Base-by-base conservation (phyloP, 2,113 vertebrate genomes). In the Pollimyrus isidori region DNA sequence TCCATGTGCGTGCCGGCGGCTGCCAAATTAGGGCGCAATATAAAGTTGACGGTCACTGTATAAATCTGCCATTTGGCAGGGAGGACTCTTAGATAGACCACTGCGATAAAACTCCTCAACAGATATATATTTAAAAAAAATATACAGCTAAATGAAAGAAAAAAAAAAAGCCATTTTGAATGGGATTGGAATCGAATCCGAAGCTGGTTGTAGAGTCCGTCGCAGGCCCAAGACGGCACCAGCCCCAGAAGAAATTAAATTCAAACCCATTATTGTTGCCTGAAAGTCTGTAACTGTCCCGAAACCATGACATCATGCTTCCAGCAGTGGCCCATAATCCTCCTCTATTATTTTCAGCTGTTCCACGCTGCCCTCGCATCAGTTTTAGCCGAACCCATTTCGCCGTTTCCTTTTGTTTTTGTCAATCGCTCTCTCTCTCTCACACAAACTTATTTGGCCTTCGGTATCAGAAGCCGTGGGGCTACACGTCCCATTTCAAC, bases 241-340 rank as follows among this genome's bases (percentile, higher is more conserved):
- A 35, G 73, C 45, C 69, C 88, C 80, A 52, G 23, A 89, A 48
- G 76, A 89, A 84, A 89, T 85, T 84, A 89, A 84, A 85, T 62
- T 62, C 39, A 62, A 84, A 89, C 52, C 88, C 80, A 84, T 85
- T 89, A 85, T 56, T 9, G 80, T 84, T 80, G 39, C 49, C 45
- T 56, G 52, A 46, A 73, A 53, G 69, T 46, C 23, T 65, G 45
- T 58, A 52, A 83, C 50, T 30, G 30, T 58, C 23, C 76, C 4
- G 30, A 89, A 42, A 52, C 23, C 42, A 35, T 89, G 88, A 89
- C 76, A 82, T 89, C 88, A 89, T 45, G 39, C 11, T 83, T 85
- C 52, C 23, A 76, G 52, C 80, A 89, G 80, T 80, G 48, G 88
- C 48, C 62, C 45, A 30, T 88, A 49, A 88, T 76, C 69, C 69